Evolutionary conservation across 2,888 invertebrate species (phyloP).

Genomic region (Ecliptopera silaceata): DNA sequence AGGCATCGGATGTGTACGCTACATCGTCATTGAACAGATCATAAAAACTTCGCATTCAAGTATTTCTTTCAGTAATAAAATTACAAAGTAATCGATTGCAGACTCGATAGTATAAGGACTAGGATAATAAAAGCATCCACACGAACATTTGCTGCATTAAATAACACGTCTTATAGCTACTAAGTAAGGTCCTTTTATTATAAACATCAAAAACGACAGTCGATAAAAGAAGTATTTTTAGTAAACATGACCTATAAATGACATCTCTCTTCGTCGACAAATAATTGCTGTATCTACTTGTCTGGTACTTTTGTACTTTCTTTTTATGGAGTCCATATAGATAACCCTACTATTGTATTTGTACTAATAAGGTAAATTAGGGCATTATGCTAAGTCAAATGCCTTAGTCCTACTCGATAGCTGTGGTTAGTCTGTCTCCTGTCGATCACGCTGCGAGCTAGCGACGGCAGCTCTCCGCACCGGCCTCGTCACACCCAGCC

Average conservation of each 20-base stretch:
- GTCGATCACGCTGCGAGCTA: constrained; percentile 51
- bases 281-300: too few species aligned
- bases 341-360: not conserved
- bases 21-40: constrained; percentile 42
- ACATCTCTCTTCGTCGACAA: too few species aligned
- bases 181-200: not conserved
- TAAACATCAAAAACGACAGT: too few species aligned
- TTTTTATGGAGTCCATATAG: too few species aligned
- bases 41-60: constrained; percentile 40
- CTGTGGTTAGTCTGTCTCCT: constrained; percentile 57
- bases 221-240: too few species aligned
- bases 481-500: constrained; percentile 47
- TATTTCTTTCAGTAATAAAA: constrained; percentile 36
- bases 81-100: constrained; percentile 39
- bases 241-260: too few species aligned
- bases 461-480: constrained; percentile 65
- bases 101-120: constrained; percentile 3
- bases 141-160: constrained; percentile 3
- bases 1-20: constrained; percentile 21
- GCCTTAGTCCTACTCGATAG: constrained; percentile 13
- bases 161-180: not conserved
- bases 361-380: not conserved
- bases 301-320: too few species aligned
- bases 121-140: constrained; percentile 6
- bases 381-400: constrained; percentile 2